Conservation (phyloP, 2,113 vertebrate species). For the Choloepus hoffmanni region DNA sequence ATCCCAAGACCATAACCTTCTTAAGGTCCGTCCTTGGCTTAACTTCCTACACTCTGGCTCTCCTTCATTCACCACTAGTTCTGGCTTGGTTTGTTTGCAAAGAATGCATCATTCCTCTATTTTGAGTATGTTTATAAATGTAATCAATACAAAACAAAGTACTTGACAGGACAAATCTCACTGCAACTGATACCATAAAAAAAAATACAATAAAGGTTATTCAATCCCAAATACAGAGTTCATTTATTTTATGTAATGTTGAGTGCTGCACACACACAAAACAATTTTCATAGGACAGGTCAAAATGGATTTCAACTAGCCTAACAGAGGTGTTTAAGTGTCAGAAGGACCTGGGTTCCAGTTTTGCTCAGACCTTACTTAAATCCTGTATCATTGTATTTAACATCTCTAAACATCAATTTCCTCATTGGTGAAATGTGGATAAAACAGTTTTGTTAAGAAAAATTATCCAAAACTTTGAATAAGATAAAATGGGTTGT, state of each 20-base stretch:
- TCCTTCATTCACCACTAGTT: background rate
- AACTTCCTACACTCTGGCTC: background rate
- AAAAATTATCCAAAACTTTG: conserved; percentile 48
- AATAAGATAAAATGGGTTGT: background rate
- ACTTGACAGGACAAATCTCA: background rate
- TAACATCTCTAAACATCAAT: conserved; percentile 36
- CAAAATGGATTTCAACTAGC: conserved; percentile 29
- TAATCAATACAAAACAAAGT: conserved; percentile 12
- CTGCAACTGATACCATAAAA: background rate
- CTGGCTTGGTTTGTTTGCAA: background rate
- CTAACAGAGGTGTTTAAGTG: background rate
- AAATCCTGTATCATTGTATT: background rate
- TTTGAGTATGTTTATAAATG: background rate
- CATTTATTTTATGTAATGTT: conserved; percentile 19
- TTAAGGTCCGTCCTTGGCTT: background rate
- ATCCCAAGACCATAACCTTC: conserved; percentile 15
- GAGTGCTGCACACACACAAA: background rate
- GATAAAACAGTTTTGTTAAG: conserved; percentile 19
- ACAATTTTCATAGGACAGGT: background rate
- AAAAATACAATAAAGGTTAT: background rate
- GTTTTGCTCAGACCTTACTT: background rate
- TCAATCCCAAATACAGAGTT: background rate
- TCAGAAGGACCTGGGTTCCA: background rate
- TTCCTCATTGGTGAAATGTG: conserved; percentile 39
- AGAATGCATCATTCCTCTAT: background rate